Evolutionary conservation across 1,140 invertebrate species (phyloP).

Genomic region (Panulirus ornatus): DNA sequence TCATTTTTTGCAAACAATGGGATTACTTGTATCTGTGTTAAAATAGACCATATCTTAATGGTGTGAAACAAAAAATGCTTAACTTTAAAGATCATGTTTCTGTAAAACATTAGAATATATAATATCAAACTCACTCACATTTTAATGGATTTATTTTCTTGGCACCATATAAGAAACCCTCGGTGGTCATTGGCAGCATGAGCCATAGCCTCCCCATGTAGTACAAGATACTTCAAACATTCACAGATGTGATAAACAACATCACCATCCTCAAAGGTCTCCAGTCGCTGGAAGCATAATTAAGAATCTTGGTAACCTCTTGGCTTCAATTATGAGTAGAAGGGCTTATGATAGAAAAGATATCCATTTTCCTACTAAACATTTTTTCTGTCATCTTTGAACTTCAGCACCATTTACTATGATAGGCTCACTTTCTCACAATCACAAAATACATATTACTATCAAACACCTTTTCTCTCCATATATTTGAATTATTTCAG

Average conservation of each 20-base stretch:
- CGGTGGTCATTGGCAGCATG: slow-evolving; percentile 92
- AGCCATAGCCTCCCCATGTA: slow-evolving; percentile 95
- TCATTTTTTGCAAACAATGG: too few species aligned
- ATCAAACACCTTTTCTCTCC: too few species aligned
- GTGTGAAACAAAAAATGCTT: not conserved
- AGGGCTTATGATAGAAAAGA: too few species aligned
- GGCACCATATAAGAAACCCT: slow-evolving; percentile 98
- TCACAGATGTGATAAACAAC: slow-evolving; percentile 95
- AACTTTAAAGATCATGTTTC: not conserved
- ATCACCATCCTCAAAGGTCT: slow-evolving; percentile 86
- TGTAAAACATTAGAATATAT: not conserved
- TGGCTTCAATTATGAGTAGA: not conserved
- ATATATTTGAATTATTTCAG: too few species aligned
- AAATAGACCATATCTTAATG: not conserved
- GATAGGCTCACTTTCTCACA: too few species aligned
- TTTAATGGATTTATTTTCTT: slow-evolving; percentile 96
- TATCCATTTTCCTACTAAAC: too few species aligned
- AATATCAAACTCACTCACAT: slow-evolving; percentile 91
- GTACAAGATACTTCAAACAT: slow-evolving; percentile 93
- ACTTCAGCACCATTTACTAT: too few species aligned
- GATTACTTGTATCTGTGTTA: not conserved
- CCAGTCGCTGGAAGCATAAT: slow-evolving; percentile 53
- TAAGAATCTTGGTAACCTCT: not conserved
- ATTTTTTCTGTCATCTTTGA: too few species aligned
- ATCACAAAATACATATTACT: too few species aligned